Conservation (phyloP, 2,797 vertebrate genomes). For the Hypotaenidia philippensis region DNA sequence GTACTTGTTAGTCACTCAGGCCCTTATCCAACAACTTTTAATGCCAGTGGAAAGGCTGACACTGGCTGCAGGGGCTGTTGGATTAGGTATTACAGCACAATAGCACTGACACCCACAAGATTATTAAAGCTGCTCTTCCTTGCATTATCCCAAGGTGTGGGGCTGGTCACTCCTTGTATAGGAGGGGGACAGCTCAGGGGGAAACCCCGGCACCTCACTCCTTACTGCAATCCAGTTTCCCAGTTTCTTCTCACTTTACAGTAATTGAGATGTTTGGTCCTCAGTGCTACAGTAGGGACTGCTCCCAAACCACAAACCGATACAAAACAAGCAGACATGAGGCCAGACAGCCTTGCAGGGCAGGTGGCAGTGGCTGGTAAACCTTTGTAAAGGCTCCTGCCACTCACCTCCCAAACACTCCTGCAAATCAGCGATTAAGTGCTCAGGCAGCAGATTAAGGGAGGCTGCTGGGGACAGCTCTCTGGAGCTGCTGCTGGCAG, state of each 20-base stretch:
- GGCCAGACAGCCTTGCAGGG: background rate
- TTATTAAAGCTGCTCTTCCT: background rate
- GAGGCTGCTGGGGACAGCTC: background rate
- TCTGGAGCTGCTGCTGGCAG: fast-evolving
- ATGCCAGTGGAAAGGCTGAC: slow-evolving; percentile 35
- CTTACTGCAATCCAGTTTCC: background rate
- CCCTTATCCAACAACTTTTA: slow-evolving; percentile 32
- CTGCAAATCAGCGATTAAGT: background rate
- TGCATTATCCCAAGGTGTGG: fast-evolving
- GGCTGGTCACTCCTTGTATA: background rate
- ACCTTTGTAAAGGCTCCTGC: background rate
- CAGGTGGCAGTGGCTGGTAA: background rate
- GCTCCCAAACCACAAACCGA: background rate
- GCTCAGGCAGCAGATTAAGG: slow-evolving; percentile 7
- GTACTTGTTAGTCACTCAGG: slow-evolving; percentile 49
- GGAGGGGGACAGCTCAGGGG: background rate
- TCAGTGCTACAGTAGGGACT: background rate
- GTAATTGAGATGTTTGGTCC: background rate
- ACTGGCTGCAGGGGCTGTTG: background rate
- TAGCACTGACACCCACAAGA: background rate
- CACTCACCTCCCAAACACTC: background rate
- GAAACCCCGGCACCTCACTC: fast-evolving
- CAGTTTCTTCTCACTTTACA: background rate
- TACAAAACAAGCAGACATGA: background rate
- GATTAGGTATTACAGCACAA: background rate